Evolutionary conservation across 2,888 invertebrate species (phyloP), one percentile per base, ranked within the genome.

Genomic region (Sycophila texana): DNA sequence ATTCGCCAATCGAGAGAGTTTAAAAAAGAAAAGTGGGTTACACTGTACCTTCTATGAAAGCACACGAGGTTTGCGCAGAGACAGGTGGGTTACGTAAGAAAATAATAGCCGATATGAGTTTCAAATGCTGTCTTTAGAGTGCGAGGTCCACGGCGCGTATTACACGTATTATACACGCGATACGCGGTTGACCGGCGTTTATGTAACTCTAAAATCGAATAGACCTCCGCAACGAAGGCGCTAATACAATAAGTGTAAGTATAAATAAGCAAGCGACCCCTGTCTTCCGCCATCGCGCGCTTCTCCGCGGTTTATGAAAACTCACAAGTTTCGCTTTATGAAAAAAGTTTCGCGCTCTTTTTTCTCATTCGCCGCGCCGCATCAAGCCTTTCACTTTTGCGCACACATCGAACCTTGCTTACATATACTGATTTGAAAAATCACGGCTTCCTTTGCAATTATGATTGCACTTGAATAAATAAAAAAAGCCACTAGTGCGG

Each of bases 161-260:
- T 12, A 18, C 51, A 72, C 4, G 72, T 61, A n/a, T 30, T 7
- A 18, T 12, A 18, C 51, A 72, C 4, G 72, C 72, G 26, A 51
- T 7, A 18, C 20, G 51, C 39, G 61, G 51, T 16, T 26, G 61
- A 22, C 72, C 39, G 26, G 26, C 57, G 22, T 47, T 74, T 74
- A 49, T 22, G 74, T 66, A 65, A 74, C 57, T 63, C 47, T 65
- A 73, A 73, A 63, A 49, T 53, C 57, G 57, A 74, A 66, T 57
- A 66, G 57, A 65, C 65, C 51, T 51, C 60, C 20, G 20, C n/a
- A 14, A 4, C 13, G 57, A 47, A 74, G 65, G n/a, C 65, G 55
- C 65, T 63, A 73, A 74, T 74, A 66, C 22, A 74, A 57, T 66
- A 74, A 73, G 60, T 70, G 55, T 57, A 53, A 67, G 53, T 67